Evolutionary conservation across 2,113 vertebrate genomes (phyloP).

Genomic region (Rhizomys pruinosus): DNA sequence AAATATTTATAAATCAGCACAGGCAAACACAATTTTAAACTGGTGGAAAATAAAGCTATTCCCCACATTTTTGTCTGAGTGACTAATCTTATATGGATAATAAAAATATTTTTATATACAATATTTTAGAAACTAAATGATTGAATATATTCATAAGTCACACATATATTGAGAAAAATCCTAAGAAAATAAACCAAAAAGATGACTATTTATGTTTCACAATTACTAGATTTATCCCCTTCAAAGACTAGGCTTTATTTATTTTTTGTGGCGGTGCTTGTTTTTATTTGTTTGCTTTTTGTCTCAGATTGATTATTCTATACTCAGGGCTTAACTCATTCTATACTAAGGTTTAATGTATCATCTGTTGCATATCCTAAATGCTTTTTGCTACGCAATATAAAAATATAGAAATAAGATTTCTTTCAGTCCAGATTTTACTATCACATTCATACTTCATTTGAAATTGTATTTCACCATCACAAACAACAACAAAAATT

Average conservation of each 20-base stretch:
- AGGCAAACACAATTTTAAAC: constrained; percentile 1
- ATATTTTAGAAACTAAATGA: neutral
- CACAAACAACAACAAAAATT: neutral
- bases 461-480: neutral
- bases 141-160: neutral
- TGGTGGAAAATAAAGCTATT: neutral
- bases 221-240: neutral
- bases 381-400: neutral
- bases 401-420: neutral
- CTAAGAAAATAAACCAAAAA: neutral
- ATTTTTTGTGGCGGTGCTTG: too few relatives aligned
- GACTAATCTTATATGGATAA: neutral
- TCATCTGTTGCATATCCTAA: neutral
- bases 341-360: neutral
- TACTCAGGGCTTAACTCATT: neutral
- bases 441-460: neutral
- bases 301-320: neutral
- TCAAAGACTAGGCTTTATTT: neutral
- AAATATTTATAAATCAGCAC: constrained; percentile 40
- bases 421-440: constrained; percentile 7
- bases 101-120: neutral
- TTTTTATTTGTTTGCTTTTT: neutral
- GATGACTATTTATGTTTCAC: neutral
- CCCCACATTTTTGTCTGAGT: neutral
- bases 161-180: constrained; percentile 24